These are phyloP conservation scores for Rhabdomys dilectus DNA, from an alignment of 2,113 vertebrate genomes.

Conservation along the genomic window DNA sequence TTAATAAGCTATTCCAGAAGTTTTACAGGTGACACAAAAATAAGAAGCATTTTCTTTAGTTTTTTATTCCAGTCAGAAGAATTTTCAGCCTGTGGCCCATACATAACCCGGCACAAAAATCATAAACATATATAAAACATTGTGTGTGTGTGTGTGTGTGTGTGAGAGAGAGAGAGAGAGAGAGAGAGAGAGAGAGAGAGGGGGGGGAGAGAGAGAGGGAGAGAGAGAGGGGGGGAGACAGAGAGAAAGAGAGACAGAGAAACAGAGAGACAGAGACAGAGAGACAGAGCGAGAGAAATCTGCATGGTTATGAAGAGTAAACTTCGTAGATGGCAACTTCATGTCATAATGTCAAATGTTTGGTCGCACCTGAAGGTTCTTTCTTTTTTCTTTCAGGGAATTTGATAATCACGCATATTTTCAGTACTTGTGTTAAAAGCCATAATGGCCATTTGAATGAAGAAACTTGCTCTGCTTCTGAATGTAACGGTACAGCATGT, in stretches of 20 bases:
- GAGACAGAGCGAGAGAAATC: too few relatives aligned
- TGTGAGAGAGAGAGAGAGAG: too few relatives aligned
- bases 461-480: neutral
- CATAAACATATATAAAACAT: neutral
- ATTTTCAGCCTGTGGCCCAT: neutral
- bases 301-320: neutral
- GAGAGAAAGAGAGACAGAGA: too few relatives aligned
- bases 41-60: neutral
- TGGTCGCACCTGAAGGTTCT: neutral
- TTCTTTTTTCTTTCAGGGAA: neutral
- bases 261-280: too few relatives aligned
- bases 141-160: too few relatives aligned
- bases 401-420: neutral
- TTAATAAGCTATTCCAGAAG: neutral
- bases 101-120: neutral
- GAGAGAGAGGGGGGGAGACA: too few relatives aligned
- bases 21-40: neutral
- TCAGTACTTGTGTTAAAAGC: neutral
- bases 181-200: too few relatives aligned
- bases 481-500: neutral
- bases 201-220: too few relatives aligned
- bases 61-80: neutral
- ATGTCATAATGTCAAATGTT: neutral
- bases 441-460: neutral
- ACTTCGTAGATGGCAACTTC: neutral